Conservation (phyloP, 2,888 invertebrate species). For the Cephus spinipes region DNA sequence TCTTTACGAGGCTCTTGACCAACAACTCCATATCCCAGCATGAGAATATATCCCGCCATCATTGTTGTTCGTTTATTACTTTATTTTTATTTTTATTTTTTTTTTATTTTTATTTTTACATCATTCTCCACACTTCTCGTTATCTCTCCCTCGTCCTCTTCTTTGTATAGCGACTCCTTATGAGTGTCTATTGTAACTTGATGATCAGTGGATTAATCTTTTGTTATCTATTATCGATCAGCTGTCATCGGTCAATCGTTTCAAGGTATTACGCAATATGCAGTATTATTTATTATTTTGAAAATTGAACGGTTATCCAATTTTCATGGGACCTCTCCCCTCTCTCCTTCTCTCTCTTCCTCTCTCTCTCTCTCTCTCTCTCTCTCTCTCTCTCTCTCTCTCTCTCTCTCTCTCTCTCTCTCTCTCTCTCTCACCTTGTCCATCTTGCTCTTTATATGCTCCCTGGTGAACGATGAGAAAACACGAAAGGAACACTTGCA, state of each 20-base stretch:
- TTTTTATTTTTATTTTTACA: neutral
- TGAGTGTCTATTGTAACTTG: neutral
- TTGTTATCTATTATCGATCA: neutral
- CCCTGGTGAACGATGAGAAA: neutral
- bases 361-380: too few relatives aligned
- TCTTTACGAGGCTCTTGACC: neutral
- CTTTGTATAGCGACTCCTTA: neutral
- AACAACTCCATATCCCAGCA: neutral
- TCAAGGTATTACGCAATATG: neutral
- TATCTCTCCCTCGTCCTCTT: neutral
- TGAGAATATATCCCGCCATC: neutral
- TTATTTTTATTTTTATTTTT: neutral
- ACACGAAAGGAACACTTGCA: neutral
- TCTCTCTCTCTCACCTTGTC: neutral
- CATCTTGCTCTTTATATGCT: slow-evolving; percentile 9
- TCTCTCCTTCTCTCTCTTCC: too few relatives aligned
- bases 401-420: too few relatives aligned
- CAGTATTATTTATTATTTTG: neutral
- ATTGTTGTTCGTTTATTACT: neutral
- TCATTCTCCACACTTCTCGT: neutral
- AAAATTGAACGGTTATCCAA: neutral
- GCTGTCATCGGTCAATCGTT: neutral
- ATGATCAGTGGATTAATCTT: neutral
- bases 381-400: too few relatives aligned
- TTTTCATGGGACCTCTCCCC: neutral